phyloP scores from a whole-genome alignment of 2,113 vertebrate genomes.

The Regulus satrapa region DNA sequence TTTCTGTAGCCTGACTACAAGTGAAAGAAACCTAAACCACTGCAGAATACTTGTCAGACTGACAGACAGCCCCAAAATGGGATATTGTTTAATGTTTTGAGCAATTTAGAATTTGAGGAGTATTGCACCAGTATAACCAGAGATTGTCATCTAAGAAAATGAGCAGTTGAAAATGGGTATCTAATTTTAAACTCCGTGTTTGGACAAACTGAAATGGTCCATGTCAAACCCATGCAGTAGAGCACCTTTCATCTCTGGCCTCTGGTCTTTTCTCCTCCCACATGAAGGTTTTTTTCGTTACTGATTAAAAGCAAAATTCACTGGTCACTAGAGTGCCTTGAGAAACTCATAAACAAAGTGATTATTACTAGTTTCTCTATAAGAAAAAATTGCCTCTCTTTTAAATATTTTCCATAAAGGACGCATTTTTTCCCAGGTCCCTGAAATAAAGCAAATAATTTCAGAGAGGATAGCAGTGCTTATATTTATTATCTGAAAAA shows the following conservation, averaged over 20 bases:
- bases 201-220: not conserved
- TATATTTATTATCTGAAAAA: conserved; percentile 8
- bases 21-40: not conserved
- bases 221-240: not conserved
- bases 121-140: not conserved
- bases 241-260: not conserved
- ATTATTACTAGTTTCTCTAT: not conserved
- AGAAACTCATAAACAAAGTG: not conserved
- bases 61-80: not conserved
- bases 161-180: not conserved
- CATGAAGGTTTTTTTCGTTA: not conserved
- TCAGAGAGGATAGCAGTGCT: not conserved
- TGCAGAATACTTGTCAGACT: not conserved
- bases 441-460: not conserved
- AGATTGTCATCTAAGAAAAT: not conserved
- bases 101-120: not conserved
- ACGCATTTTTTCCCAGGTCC: not conserved
- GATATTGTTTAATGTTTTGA: not conserved
- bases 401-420: not conserved
- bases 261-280: not conserved
- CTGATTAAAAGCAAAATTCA: not conserved
- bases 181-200: not conserved
- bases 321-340: not conserved
- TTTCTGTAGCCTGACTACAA: not conserved
- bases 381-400: not conserved